Evolutionary conservation across 2,113 vertebrate species (phyloP).

Genomic region (Entelurus aequoreus): DNA sequence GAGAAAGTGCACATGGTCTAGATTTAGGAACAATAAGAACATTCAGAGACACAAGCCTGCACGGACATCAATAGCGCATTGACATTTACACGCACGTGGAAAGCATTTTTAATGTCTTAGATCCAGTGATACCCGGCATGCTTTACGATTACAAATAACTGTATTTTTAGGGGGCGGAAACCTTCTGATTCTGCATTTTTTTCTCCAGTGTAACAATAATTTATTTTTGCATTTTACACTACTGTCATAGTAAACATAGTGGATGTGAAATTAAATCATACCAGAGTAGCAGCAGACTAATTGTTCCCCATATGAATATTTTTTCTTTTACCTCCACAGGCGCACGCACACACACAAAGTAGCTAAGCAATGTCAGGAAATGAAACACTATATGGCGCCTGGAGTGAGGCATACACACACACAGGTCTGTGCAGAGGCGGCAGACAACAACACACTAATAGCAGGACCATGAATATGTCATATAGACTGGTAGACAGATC

Average conservation of each 20-base stretch:
- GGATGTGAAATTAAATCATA: neutral
- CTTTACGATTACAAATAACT: neutral
- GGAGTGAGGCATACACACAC: conserved; percentile 16
- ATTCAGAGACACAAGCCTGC: conserved; percentile 18
- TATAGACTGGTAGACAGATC: conserved; percentile 32
- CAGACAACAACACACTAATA: conserved; percentile 10
- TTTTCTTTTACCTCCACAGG: neutral
- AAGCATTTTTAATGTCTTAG: neutral
- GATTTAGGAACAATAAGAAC: conserved; percentile 54
- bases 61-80: neutral
- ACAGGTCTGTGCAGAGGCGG: conserved; percentile 31
- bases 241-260: neutral
- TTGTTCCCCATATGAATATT: no score
- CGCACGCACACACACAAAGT: conserved; percentile 22
- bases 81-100: neutral
- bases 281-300: conserved; percentile 20
- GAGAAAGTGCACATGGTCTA: conserved; percentile 44
- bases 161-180: neutral
- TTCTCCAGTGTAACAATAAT: neutral
- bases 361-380: conserved; percentile 45
- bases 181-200: neutral
- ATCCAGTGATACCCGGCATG: neutral
- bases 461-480: conserved; percentile 45
- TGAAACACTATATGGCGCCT: conserved; percentile 49
- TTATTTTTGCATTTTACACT: neutral